Percentiles rank a stretch among this genome's conserved stretches.
Conservation (phyloP, 2,888 invertebrate species). For the Chirona hameri region DNA sequence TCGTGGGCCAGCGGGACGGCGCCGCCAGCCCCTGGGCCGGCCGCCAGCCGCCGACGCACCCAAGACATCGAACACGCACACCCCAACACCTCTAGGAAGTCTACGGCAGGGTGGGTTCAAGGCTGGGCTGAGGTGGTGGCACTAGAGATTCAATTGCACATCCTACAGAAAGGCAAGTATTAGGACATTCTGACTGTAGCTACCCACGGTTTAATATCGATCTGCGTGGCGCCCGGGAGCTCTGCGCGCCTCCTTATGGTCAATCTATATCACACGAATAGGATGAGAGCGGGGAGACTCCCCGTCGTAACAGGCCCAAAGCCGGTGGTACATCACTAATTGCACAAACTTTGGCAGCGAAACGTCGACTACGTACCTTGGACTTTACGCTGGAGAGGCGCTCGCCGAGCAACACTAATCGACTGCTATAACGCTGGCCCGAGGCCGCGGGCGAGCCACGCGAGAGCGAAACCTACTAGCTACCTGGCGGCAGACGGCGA, state of each 20-base stretch:
- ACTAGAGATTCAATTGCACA: conserved; percentile 28
- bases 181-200: conserved; percentile 1
- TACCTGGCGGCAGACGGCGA: neutral
- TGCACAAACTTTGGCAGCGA: conserved; percentile 28
- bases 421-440: neutral
- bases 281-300: conserved; percentile 23
- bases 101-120: conserved; percentile 8
- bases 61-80: neutral
- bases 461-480: neutral
- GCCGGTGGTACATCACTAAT: conserved; percentile 24
- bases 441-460: neutral
- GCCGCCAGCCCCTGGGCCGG: neutral
- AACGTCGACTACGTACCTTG: conserved; percentile 10
- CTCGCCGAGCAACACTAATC: neutral
- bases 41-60: neutral
- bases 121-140: conserved; percentile 24
- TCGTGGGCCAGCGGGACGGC: neutral
- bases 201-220: conserved; percentile 22
- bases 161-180: conserved; percentile 28
- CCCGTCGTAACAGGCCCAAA: conserved; percentile 13
- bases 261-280: conserved; percentile 26
- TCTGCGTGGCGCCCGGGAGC: neutral
- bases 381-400: neutral
- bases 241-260: neutral
- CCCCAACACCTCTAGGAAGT: neutral